These are phyloP conservation scores for Tillus elongatus DNA, from an alignment of 2,888 invertebrate genomes.

Conservation along the genomic window DNA sequence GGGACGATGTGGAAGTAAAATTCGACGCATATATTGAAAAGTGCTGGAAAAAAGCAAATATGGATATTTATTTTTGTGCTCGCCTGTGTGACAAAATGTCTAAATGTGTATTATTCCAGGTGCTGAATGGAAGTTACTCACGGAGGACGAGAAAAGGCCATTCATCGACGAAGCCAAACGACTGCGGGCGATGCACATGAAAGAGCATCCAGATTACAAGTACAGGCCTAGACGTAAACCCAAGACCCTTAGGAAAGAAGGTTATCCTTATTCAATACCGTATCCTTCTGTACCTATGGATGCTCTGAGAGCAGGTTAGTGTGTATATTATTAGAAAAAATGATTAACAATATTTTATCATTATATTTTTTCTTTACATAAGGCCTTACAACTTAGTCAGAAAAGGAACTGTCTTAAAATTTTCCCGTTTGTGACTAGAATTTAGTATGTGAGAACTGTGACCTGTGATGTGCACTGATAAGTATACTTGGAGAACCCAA, in stretches of 20 bases:
- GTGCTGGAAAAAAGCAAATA: no score
- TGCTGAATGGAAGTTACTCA: constrained; percentile 91
- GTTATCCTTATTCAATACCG: constrained; percentile 86
- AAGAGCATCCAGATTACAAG: constrained; percentile 91
- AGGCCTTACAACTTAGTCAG: no score
- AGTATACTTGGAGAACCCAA: no score
- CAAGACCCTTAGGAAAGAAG: constrained; percentile 79
- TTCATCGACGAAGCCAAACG: constrained; percentile 97
- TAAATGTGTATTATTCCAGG: constrained; percentile 45
- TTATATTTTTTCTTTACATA: no score
- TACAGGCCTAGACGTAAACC: constrained; percentile 85
- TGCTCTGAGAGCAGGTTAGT: constrained; percentile 75
- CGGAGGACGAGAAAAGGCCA: constrained; percentile 90
- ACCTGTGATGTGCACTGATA: no score
- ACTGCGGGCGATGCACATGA: constrained; percentile 88
- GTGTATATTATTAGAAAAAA: no score
- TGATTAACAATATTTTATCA: no score
- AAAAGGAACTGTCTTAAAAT: no score
- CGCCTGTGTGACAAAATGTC: neutral
- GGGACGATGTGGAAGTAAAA: no score
- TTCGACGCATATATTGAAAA: no score
- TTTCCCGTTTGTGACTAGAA: no score
- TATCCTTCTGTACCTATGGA: constrained; percentile 88
- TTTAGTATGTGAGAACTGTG: no score
- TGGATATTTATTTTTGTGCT: constrained; percentile 3